Evolutionary conservation across 2,113 vertebrate species (phyloP).

Genomic region (Tetraodon nigroviridis): DNA sequence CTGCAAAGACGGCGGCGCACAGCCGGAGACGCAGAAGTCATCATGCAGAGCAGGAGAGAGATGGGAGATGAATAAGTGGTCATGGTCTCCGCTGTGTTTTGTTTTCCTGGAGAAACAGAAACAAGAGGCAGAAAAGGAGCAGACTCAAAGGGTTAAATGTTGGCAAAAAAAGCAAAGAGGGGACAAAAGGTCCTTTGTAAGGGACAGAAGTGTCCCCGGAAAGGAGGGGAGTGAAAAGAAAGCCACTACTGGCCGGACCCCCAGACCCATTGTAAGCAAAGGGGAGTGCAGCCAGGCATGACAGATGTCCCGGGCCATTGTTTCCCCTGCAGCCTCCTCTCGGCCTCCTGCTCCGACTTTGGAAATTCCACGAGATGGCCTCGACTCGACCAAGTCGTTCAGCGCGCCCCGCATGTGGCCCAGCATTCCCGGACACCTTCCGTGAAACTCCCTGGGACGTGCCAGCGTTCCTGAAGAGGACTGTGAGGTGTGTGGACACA

Average conservation of each 20-base stretch:
- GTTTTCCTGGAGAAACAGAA: slow-evolving; percentile 62
- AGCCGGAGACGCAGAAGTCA: slow-evolving; percentile 40
- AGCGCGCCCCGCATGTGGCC: slow-evolving; percentile 22
- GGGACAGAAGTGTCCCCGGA: slow-evolving; percentile 73
- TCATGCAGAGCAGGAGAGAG: slow-evolving; percentile 63
- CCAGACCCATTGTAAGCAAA: slow-evolving; percentile 69
- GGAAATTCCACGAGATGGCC: slow-evolving; percentile 67
- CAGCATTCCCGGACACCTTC: slow-evolving; percentile 4
- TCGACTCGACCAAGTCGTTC: slow-evolving; percentile 47
- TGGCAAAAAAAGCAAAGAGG: slow-evolving; percentile 68
- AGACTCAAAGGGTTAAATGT: slow-evolving; percentile 72
- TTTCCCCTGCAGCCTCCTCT: slow-evolving; percentile 69
- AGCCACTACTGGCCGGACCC: slow-evolving; percentile 71
- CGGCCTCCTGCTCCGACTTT: slow-evolving; percentile 62
- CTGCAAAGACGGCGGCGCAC: slow-evolving; percentile 19
- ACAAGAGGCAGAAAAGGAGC: slow-evolving; percentile 66
- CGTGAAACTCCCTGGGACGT: not conserved
- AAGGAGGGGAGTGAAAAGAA: slow-evolving; percentile 74
- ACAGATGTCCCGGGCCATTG: slow-evolving; percentile 78
- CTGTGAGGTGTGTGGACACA: too few relatives aligned
- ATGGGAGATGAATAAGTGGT: slow-evolving; percentile 62
- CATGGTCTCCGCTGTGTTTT: slow-evolving; percentile 61
- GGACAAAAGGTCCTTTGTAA: slow-evolving; percentile 76
- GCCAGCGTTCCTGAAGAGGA: too few relatives aligned
- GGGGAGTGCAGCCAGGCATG: slow-evolving; percentile 78